Evolutionary conservation across 2,888 invertebrate species (phyloP), one percentile per base, ranked within the genome.

Genomic region (Opisthograptis luteolata): DNA sequence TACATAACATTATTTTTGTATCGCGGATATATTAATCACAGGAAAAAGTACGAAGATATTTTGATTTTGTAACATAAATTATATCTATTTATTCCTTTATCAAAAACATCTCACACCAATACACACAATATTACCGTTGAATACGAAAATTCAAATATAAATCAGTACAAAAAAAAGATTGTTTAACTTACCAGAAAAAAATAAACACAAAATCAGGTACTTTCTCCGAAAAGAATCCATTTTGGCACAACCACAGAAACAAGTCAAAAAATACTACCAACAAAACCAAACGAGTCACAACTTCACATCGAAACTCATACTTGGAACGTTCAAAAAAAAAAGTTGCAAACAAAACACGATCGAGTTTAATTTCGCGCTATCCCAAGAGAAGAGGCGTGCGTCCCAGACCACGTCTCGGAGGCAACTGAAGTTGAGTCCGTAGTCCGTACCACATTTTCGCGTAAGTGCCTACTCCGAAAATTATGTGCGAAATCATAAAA

Each of bases 401-500:
- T 4, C 15, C 41, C n/a, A 3, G 12, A 9, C 17, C 31, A 2
- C 41, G 27, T 8, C 31, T 39, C 37, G 27, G 41, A 41, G 17
- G 10, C 48, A 34, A 63, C 63, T 63, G 58, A 61, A 41, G 54
- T 1, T 15, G 1, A n/a, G n/a, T 2, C 15, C 15, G 9, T 14
- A 25, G 22, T 28, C n/a, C 31, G 25, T 43, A 32, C 49, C 13
- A 44, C 14, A 50, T 40, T 50, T 43, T 32, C 50, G 17, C 44
- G 39, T 36, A n/a, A 27, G 15, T 28, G 49, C 53, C 48, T 62
- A 57, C 48, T 40, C 45, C 44, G 55, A 57, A 52, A 55, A 49
- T 61, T 48, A 65, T 62, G 64, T 66, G 62, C 58, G 49, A 55
- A 59, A 53, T 57, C 56, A 70, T 71, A 75, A 68, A 67, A 61